A percentile compares a stretch with the other conserved stretches of the same genome.
These are phyloP conservation scores for chimpanzee (Pan troglodytes) DNA, from an alignment of 2,113 vertebrate genomes.

Conservation along the genomic window NHGRI_mPanTro3-v2.1_pri NC_072411.2:62732501-62733000, in stretches of 20 bases:
- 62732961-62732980: background rate
- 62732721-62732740: background rate
- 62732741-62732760: background rate
- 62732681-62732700: background rate
- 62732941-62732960: background rate
- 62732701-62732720: background rate
- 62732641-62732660: background rate
- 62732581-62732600: background rate
- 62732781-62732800: background rate
- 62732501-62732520: conserved; percentile 18
- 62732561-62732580: background rate
- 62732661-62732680: background rate
- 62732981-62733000: background rate
- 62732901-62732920: background rate
- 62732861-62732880: conserved; percentile 3
- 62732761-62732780: background rate
- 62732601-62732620: background rate
- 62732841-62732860: background rate
- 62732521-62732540: conserved; percentile 9
- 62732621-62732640: background rate
- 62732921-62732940: background rate
- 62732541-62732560: background rate
- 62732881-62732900: background rate
- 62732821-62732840: background rate
- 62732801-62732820: background rate